Evolutionary conservation across 37 sponge, comb jelly and placozoan species (phyloP).

Genomic region (Oscarella lobularis): DNA sequence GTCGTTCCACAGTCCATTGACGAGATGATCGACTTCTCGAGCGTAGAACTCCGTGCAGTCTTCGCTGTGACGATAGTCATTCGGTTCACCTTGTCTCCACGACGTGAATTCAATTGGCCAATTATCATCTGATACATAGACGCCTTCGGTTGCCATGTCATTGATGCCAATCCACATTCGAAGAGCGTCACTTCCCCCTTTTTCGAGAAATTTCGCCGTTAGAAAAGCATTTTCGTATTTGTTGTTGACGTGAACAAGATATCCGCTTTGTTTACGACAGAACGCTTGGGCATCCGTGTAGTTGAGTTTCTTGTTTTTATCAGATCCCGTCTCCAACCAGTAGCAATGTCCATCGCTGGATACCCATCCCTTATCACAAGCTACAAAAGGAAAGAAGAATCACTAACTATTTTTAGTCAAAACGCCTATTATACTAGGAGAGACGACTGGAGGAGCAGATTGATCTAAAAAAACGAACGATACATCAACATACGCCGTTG

Average conservation of each 20-base stretch:
- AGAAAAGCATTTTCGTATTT: not conserved
- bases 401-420: too few species aligned
- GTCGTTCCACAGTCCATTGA: conserved; percentile 1
- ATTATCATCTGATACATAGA: not conserved
- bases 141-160: conserved; percentile 1
- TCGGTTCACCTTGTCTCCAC: not conserved
- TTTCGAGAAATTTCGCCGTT: not conserved
- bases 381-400: too few species aligned
- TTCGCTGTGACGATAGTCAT: not conserved
- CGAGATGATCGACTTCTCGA: not conserved
- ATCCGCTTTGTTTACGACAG: not conserved
- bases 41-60: not conserved
- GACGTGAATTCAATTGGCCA: not conserved
- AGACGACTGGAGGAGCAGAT: too few species aligned
- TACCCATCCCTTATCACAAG: not conserved
- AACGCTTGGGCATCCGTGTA: not conserved
- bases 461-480: too few species aligned
- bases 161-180: conserved; percentile 7
- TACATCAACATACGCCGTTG: too few species aligned
- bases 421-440: too few species aligned
- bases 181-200: not conserved
- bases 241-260: not conserved
- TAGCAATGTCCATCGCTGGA: not conserved
- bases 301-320: not conserved
- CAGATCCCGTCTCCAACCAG: too few species aligned